Base-by-base conservation (phyloP, 2,113 vertebrate species). In the Setophaga coronata region DNA sequence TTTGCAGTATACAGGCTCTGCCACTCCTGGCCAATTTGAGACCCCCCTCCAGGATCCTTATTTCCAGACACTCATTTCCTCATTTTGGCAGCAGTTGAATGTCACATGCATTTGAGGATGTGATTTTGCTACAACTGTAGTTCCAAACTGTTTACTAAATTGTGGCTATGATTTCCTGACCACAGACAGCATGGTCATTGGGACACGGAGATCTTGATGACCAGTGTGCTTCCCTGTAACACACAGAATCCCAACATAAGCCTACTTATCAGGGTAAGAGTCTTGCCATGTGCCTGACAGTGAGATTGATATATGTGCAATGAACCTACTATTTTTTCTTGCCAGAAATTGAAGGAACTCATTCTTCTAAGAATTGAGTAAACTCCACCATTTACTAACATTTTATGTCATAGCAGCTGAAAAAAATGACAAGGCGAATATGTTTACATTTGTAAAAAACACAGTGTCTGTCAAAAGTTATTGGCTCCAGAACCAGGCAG, bases 361-460 rank as follows among this genome's bases (percentile, higher is more conserved):
- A 57, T 61, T 65, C 45, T 77, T 50, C 18, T 42, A 57, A 70
- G 42, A 77, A 53, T 29, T 18, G 4, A 29, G 51, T 53, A 53
- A 53, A 29, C 18, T 34, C 25, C 18, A 24, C 56, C 21, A 53
- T 70, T 86, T 69, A 34, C 47, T 53, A 64, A 24, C 31, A 36
- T 71, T 88, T 85, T 62, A 36, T 8, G 6, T 69, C 11, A 8
- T 21, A 50, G 25, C 17, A 54, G 23, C 18, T 76, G 51, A 54
- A 79, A 92, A 92, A 71, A 78, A 25, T 17, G 1, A 20, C 7
- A 34, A 31, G 18, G 18, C 50, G 33, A 79, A 76, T 34, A 53
- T 12, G 1, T 18, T 45, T 69, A 13, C 48, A 36, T 54, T 31
- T 25, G 1, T 12, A 61, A 81, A 18, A 7, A 0, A 0, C 3